Conservation (phyloP, 2,113 vertebrate species). For the Trichomycterus rosablanca region DNA sequence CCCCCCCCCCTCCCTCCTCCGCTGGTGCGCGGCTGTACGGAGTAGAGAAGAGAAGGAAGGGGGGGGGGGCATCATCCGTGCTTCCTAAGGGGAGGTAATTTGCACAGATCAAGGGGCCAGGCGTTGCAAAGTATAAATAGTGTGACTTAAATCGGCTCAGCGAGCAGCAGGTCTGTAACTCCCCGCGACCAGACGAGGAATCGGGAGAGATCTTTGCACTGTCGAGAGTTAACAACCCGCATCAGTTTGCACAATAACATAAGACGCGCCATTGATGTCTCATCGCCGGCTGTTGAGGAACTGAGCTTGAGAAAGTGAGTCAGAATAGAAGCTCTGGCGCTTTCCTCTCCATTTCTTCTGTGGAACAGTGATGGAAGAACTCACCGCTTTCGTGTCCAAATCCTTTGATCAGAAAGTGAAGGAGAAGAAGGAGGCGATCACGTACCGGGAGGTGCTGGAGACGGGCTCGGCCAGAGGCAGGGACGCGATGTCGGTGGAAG, state of each 20-base stretch:
- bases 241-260: constrained; percentile 31
- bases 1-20: constrained; percentile 42
- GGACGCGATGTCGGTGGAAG: constrained; percentile 73
- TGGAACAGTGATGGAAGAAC: constrained; percentile 89
- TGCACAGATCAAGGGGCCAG: constrained; percentile 86
- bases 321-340: constrained; percentile 33
- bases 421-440: constrained; percentile 95
- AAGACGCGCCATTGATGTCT: constrained; percentile 78
- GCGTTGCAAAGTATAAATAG: constrained; percentile 97
- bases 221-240: background rate
- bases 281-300: constrained; percentile 67
- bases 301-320: constrained; percentile 17
- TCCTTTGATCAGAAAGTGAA: constrained; percentile 98
- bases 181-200: constrained; percentile 73
- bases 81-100: constrained; percentile 88
- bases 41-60: background rate
- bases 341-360: constrained; percentile 29
- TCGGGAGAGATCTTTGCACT: constrained; percentile 70
- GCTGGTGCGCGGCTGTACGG: constrained; percentile 51
- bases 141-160: constrained; percentile 82
- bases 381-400: constrained; percentile 95
- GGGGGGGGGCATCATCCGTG: constrained; percentile 72
- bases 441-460: constrained; percentile 92
- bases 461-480: constrained; percentile 81
- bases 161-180: constrained; percentile 83